phyloP scores from a whole-genome alignment of 2,113 vertebrate genomes.

The Alosa alosa region DNA sequence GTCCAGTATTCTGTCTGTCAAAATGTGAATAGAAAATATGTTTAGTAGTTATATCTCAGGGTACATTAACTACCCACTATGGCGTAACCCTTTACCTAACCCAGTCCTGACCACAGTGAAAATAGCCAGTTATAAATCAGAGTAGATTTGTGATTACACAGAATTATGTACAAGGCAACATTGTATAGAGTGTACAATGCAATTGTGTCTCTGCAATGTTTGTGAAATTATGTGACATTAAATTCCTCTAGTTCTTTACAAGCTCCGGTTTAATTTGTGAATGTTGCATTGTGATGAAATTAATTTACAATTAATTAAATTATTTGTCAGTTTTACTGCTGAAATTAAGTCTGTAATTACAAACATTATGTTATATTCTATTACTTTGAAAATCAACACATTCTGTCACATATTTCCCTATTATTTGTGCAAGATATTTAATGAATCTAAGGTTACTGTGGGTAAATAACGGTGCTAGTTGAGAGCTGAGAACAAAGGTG shows the following conservation, averaged over 20 bases:
- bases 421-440: not conserved
- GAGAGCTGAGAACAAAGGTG: not conserved
- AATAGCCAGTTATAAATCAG: not conserved
- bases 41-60: not conserved
- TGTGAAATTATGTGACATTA: conserved; percentile 22
- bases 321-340: too few species aligned
- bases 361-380: not conserved
- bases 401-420: not conserved
- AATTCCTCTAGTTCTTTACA: conserved; percentile 22
- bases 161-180: not conserved
- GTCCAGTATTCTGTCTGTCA: not conserved
- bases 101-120: not conserved
- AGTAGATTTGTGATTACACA: not conserved
- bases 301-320: not conserved
- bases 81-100: not conserved
- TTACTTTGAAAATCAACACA: not conserved
- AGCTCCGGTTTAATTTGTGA: not conserved
- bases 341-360: not conserved
- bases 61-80: not conserved
- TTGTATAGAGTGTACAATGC: conserved; percentile 17
- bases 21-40: not conserved
- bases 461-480: not conserved
- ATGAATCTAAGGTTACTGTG: not conserved
- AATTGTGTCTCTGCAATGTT: conserved; percentile 17
- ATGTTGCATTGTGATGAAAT: not conserved